Conservation (phyloP, 64 coral and sea anemone genomes). For the Montipora capricornis region DNA sequence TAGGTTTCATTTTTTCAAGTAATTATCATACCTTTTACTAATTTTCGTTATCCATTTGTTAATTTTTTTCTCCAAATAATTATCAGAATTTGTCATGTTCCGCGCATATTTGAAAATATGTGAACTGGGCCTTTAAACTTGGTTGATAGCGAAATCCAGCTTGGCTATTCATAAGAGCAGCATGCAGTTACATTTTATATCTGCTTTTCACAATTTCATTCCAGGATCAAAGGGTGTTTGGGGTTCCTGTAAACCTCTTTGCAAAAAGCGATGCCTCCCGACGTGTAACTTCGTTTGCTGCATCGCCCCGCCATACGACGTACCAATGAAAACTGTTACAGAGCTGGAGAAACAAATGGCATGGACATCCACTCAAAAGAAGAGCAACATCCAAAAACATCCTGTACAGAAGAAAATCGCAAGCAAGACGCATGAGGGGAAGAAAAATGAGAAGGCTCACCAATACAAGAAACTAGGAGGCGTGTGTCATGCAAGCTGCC, state of each 20-base stretch:
- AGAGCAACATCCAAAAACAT: not conserved
- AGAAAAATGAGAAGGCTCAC: not conserved
- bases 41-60: no score
- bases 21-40: no score
- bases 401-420: not conserved
- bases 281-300: constrained; percentile 71
- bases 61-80: no score
- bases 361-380: constrained; percentile 1
- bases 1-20: no score
- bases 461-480: constrained; percentile 7
- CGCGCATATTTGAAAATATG: no score
- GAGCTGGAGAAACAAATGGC: constrained; percentile 28
- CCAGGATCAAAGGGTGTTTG: constrained; percentile 10
- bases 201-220: no score
- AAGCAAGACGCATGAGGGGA: not conserved
- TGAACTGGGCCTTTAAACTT: no score
- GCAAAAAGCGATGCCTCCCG: constrained; percentile 58
- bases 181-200: no score
- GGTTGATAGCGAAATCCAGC: no score
- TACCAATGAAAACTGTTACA: constrained; percentile 15
- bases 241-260: constrained; percentile 42
- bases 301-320: constrained; percentile 29
- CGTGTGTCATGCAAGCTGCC: constrained; percentile 34
- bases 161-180: no score
- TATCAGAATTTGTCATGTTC: no score